Conservation (phyloP, 2,888 invertebrate species). For the Ethmia dodecea region DNA sequence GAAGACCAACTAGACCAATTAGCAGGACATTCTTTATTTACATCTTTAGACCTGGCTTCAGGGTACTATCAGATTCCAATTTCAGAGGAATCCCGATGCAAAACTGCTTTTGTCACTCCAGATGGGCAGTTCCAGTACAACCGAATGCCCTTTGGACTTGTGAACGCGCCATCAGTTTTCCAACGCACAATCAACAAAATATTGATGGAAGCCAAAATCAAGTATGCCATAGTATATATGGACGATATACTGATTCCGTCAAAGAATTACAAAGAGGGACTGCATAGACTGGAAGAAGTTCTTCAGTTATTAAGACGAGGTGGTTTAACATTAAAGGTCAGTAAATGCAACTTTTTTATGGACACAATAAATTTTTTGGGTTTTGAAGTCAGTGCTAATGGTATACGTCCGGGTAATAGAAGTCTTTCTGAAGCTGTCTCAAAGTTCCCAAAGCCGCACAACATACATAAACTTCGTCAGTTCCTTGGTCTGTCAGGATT, state of each 20-base stretch:
- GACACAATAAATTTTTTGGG: constrained; percentile 9
- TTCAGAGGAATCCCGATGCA: too few species aligned
- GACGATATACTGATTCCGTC: neutral
- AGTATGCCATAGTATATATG: neutral
- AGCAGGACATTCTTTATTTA: constrained; percentile 6
- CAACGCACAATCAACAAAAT: constrained; percentile 1
- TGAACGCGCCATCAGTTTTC: constrained; percentile 1
- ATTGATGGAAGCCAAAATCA: neutral
- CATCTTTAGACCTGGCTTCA: neutral
- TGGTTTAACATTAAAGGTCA: constrained; percentile 6
- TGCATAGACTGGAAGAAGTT: constrained; percentile 1
- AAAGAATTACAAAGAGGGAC: neutral
- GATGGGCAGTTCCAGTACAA: too few species aligned
- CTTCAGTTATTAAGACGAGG: neutral
- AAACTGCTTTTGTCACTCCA: too few species aligned
- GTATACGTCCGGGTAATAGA: constrained; percentile 4
- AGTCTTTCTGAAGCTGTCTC: constrained; percentile 10
- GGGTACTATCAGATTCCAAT: too few species aligned
- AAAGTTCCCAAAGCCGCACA: constrained; percentile 5
- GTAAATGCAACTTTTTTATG: constrained; percentile 9
- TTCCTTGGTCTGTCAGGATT: constrained; percentile 9
- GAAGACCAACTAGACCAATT: constrained; percentile 7
- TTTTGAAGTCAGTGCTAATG: constrained; percentile 6
- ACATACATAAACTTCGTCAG: constrained; percentile 3
- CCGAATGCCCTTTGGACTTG: neutral